Base-by-base conservation (phyloP, 2,113 vertebrate species). In the Scartelaos histophorus region DNA sequence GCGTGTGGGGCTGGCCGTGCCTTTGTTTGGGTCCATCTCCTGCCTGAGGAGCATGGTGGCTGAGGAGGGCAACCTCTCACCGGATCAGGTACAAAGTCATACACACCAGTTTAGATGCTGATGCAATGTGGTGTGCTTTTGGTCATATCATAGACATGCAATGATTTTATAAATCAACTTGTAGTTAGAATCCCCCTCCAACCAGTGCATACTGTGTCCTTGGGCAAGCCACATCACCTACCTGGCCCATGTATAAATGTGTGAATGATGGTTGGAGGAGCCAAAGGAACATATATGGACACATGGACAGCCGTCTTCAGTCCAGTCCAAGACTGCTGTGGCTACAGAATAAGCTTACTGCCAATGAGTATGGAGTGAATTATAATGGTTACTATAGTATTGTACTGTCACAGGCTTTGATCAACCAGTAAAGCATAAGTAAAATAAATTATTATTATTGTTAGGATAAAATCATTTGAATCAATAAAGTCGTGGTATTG, bases 1-100 rank as follows among this genome's bases (percentile, higher is more conserved):
- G 78, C 94, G 95, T 22, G 89, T 98, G n/a, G 96, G 96, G 0
- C 84, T 98, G 86, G 95, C 96, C 0, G 93, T 98, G 67, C 96
- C 96, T 0, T 93, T 98, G 21, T 87, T 92, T 15, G 94, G 96
- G 69, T 94, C 94, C 0, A 75, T 97, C 74, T 93, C 95, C 0
- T 86, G 82, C n/a, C 91, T 98, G 84, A 94, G 97, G 73, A 85
- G 86, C 80, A 94, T 96, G 95, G 95, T 96, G 54, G 95, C 96
- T 0, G 91, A 94, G 47, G 95, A 97, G 90, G 95, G 95, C 38
- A 90, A 86, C 5, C 67, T 96, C 71, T 88, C 94, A 13, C 89
- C 93, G 0, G 93, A 96, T 38, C 95, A 97, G 96, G 97, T 98
- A 78, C 11, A 25, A 15, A 46, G 9, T 19, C 67, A 47, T 10